Conservation (phyloP, 2,113 vertebrate genomes). For the Engraulis encrasicolus region DNA sequence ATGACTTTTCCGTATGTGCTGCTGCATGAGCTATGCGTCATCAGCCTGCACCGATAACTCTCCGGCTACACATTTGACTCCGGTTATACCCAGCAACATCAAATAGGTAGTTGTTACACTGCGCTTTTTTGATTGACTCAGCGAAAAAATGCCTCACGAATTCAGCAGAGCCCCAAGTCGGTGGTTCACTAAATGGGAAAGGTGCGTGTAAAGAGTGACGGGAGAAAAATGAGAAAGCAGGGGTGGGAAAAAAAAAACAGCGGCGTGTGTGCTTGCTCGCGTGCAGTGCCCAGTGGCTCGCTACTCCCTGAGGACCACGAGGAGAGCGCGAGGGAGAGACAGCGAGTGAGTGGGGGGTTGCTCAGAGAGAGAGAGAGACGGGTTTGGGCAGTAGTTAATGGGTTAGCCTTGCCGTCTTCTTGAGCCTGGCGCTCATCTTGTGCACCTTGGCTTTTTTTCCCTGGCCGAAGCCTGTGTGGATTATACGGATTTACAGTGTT, state of each 20-base stretch:
- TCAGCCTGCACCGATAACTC: background rate
- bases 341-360: constrained; percentile 22
- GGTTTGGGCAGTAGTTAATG: constrained; percentile 48
- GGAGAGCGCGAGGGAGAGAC: background rate
- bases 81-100: background rate
- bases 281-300: background rate
- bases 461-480: constrained; percentile 29
- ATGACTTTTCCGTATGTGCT: constrained; percentile 1
- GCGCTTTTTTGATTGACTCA: background rate
- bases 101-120: background rate
- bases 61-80: background rate
- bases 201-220: constrained; percentile 8
- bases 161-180: background rate
- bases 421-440: background rate
- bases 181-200: background rate
- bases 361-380: constrained; percentile 37
- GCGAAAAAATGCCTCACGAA: background rate
- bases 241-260: background rate
- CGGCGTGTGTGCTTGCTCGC: constrained; percentile 5
- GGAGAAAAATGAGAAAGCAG: too few relatives aligned
- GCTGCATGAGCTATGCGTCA: background rate
- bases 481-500: constrained; percentile 36
- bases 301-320: background rate
- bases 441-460: constrained; percentile 30
- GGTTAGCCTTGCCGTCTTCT: constrained; percentile 27